phyloP scores from a whole-genome alignment of 1,140 invertebrate species.

The Lasioglossum baleicum region DNA sequence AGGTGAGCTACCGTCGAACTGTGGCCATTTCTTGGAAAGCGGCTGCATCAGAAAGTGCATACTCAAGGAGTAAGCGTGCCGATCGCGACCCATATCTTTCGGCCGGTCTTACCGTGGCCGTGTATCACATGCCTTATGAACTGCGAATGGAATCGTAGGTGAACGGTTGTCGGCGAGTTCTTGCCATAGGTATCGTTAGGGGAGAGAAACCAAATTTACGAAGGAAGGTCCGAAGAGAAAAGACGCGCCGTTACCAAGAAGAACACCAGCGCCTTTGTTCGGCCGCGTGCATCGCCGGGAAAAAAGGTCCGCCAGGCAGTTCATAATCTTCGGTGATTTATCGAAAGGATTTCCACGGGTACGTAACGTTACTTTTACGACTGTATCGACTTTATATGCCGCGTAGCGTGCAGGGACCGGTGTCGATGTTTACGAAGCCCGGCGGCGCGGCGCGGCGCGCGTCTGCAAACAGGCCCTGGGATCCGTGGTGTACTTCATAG shows the following conservation, averaged over 20 bases:
- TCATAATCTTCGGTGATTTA: slow-evolving; percentile 37
- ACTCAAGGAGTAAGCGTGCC: slow-evolving; percentile 28
- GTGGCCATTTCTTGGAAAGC: slow-evolving; percentile 53
- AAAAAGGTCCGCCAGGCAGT: not conserved
- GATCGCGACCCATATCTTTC: slow-evolving; percentile 50
- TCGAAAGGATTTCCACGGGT: not conserved
- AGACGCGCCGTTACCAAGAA: not conserved
- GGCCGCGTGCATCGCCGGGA: not conserved
- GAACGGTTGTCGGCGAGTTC: not conserved
- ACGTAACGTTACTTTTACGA: slow-evolving; percentile 10
- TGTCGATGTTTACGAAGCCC: slow-evolving; percentile 24
- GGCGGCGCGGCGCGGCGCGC: not conserved
- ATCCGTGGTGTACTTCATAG: not conserved
- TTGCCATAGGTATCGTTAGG: not conserved
- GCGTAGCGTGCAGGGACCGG: not conserved
- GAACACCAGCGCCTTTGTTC: slow-evolving; percentile 1
- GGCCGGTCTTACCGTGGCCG: not conserved
- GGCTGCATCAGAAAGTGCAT: slow-evolving; percentile 54
- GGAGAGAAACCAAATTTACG: slow-evolving; percentile 10
- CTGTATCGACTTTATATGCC: slow-evolving; percentile 33
- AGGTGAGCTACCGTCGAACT: slow-evolving; percentile 27
- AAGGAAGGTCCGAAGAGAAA: not conserved
- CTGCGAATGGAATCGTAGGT: not conserved
- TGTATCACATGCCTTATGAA: slow-evolving; percentile 1
- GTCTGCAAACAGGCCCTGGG: no score